Percentiles rank a stretch among this genome's conserved stretches.
phyloP scores from a whole-genome alignment of 2,797 vertebrate genomes.

The Nannoperca obscura region DNA sequence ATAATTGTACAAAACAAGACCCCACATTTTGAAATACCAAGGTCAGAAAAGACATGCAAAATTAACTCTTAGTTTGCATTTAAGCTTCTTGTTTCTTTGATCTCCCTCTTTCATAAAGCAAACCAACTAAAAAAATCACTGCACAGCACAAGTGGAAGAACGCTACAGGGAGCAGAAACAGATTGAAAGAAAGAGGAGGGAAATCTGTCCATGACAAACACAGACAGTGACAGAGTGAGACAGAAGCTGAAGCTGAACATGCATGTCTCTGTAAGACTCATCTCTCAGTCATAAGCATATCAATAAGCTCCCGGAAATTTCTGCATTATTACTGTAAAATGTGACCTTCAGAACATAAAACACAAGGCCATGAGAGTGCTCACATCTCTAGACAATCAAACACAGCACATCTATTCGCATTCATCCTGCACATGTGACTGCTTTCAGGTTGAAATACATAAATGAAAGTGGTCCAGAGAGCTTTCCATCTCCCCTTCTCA shows the following conservation, averaged over 20 bases:
- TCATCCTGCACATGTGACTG: conserved; percentile 30
- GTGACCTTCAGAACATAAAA: conserved; percentile 40
- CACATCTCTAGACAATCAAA: conserved; percentile 23
- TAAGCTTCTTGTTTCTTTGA: conserved; percentile 30
- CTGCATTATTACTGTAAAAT: conserved; percentile 24
- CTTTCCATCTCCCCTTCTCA: conserved; percentile 25
- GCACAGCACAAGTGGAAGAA: conserved; percentile 22
- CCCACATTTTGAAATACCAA: conserved; percentile 11
- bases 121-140: conserved; percentile 5
- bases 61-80: conserved; percentile 11
- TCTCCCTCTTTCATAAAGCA: conserved; percentile 15
- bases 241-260: conserved; percentile 21
- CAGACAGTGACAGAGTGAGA: conserved; percentile 38
- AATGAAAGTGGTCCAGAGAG: conserved; percentile 46
- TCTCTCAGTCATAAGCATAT: conserved; percentile 24
- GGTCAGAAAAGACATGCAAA: conserved; percentile 25
- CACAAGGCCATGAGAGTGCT: conserved; percentile 6
- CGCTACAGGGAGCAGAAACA: conserved; percentile 15
- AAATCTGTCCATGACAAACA: conserved; percentile 47
- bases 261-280: conserved; percentile 14
- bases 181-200: conserved; percentile 15
- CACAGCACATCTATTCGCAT: conserved; percentile 28
- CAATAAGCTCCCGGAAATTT: conserved; percentile 27
- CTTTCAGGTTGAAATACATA: conserved; percentile 48
- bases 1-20: not conserved